A percentile compares a stretch with the other conserved stretches of the same genome.
These are phyloP conservation scores for Rotaria socialis DNA, from an alignment of 2,888 invertebrate species.

Conservation along the genomic window DNA sequence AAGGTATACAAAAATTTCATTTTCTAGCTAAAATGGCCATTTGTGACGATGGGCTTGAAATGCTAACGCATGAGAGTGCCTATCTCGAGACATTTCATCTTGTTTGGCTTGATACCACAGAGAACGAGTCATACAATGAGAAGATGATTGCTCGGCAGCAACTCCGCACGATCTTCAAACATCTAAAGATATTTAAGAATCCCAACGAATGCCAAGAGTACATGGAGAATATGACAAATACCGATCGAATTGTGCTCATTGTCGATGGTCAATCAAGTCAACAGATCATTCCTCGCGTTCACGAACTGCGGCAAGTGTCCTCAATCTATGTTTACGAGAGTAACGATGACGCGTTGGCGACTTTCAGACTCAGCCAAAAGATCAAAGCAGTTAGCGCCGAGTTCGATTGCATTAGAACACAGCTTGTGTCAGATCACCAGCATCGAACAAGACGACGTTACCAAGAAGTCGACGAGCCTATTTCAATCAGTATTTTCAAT, in stretches of 20 bases:
- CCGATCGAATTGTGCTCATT: background rate
- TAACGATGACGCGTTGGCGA: fast-evolving
- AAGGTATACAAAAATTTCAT: too few relatives aligned
- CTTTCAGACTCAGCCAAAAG: background rate
- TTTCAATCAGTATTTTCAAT: background rate
- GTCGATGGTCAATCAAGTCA: background rate
- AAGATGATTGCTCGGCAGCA: background rate
- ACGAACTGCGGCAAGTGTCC: background rate
- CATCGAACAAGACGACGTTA: background rate
- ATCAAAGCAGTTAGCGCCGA: background rate
- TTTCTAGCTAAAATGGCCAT: too few relatives aligned
- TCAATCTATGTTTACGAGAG: background rate
- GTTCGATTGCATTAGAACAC: background rate
- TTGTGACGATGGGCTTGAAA: too few relatives aligned
- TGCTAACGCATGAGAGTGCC: too few relatives aligned
- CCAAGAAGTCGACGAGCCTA: background rate
- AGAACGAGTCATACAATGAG: background rate
- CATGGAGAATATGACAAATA: background rate
- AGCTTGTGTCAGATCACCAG: background rate
- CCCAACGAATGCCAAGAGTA: background rate
- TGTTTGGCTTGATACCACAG: background rate
- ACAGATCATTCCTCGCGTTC: background rate
- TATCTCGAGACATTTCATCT: background rate
- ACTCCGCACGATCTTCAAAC: background rate
- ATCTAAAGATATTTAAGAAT: background rate